Base-by-base conservation (phyloP, 2,888 invertebrate species). In the Heteromurus nitidus region DNA sequence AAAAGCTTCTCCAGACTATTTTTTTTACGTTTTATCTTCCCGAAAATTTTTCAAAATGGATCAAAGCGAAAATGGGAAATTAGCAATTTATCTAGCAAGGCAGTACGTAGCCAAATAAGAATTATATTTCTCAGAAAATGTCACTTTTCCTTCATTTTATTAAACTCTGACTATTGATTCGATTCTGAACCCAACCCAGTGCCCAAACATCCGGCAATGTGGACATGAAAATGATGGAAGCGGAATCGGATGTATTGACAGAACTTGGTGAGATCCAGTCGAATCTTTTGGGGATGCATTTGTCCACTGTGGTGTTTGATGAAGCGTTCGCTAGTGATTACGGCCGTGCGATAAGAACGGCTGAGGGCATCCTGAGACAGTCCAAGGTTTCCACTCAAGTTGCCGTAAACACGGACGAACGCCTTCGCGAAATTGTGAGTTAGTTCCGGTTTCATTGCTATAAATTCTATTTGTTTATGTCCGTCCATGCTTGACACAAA, bases 361-460 rank as follows among this genome's bases (percentile, higher is more conserved):
- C 75, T 16, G 24, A 69, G 26, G 65, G 55, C 11, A 68, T 81
- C n/a, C 0, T 75, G n/a, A 74, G 50, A 55, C n/a, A 55, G 16
- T 62, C 68, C 9, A 62, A 53, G 18, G 5, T 16, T 0, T 30
- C 64, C 1, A 13, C 22, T n/a, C 5, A 31, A 0, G 18, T 36
- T 22, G 2, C 28, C 22, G 7, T 75, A 11, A 11, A 50, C 28
- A 24, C 18, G 3, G 65, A 69, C 16, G 18, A 50, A n/a, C 36
- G 65, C 22, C 69, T 81, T 7, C 36, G 64, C 26, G 81, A 81
- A 81, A 42, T 70, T 55, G 81, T 75, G 64, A 69, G 73, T 28
- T 3, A 30, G 7, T 60, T 42, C 16, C 36, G 36, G 5, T 13
- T 13, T 36, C 7, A 36, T 36, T 36, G 13, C 36, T 36, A 36